Base-by-base conservation (phyloP, 1,140 invertebrate genomes). In the Phymastichus coffea region DNA sequence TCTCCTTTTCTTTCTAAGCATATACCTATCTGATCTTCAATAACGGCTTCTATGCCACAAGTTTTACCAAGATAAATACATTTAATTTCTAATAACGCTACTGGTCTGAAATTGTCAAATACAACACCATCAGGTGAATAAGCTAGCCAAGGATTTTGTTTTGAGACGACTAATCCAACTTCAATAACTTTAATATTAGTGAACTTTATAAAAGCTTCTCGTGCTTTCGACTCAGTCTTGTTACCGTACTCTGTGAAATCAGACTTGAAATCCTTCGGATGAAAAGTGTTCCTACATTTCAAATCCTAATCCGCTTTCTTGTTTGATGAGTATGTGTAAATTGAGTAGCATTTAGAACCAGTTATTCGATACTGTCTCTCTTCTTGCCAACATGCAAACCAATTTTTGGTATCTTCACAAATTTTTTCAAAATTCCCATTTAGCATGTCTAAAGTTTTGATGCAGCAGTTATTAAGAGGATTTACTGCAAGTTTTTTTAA, bases 41-140 rank as follows among this genome's bases (percentile, higher is more conserved):
- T 10, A 8, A 17, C 17, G 28, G 28, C 15, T 6, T 33, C 7
- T 12, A 48, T 48, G 9, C 10, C 15, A 12, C 4, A 4, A 48
- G 25, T 30, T 33, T 48, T 48, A 17, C 46, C 46, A 7, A 4
- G 14, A 3, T 20, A n/a, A 33, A 26, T 25, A 28, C 26, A 48
- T 56, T 64, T 66, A 4, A 64, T 64, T 44, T 66, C 63, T 38
- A 66, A 51, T 35, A 66, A 35, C 48, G 37, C 43, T 8, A 47
- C n/a, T 10, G 47, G 48, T 26, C 22, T 49, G 9, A 48, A 19
- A n/a, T 52, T 44, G 28, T 62, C 40, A 33, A 33, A 7, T 15
- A 65, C 33, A 38, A 63, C 33, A 19, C 60, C 60, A 59, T 65
- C 63, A 6, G 56, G 60, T 9, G 56, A 63, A 20, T 56, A 62